Evolutionary conservation across 2,888 invertebrate genomes (phyloP), one percentile per base, ranked within the genome.

Genomic region (Metacarcinus magister): DNA sequence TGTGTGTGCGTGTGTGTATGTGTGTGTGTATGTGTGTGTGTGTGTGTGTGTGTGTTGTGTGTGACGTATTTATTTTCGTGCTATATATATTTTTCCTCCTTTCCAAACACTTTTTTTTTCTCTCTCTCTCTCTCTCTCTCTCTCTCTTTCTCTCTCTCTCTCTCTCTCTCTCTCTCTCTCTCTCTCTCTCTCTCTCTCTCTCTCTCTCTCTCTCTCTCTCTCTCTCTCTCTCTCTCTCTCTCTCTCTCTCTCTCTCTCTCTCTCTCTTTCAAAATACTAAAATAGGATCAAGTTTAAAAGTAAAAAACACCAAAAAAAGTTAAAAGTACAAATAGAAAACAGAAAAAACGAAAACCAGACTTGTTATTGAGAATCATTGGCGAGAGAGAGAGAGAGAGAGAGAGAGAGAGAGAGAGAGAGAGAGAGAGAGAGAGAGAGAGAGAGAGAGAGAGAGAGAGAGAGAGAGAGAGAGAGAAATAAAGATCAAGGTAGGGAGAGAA

Each of bases 161-260:
- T 60, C 60, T 60, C 60, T 60, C 60, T 60, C 60, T 60, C 60
- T 60, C 60, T 60, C 60, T 60, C 60, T 60, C 60, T 60, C 60
- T 60, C 60, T 60, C 60, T 60, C 60, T 60, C 60, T 60, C 60
- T 60, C 60, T 60, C 60, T 60, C 60, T 60, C 60, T 60, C 60
- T 60, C 60, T 60, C 60, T 60, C 60, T 60, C 60, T 60, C 60
- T 60, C 60, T 60, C 60, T 67, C n/a, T 67, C 67, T 67, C 67
- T 67, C 67, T 67, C 67, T 67, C 67, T 67, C 67, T 67, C 67
- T 67, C 67, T 67, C 67, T 67, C 67, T 67, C 67, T 67, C 67
- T 67, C 67, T 67, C 67, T 67, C 67, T 67, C 67, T 67, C 67
- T 67, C 67, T 67, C 67, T 67, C 67, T 67, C 67, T 67, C 67